Percentiles rank a stretch among this genome's conserved stretches.
Conservation (phyloP, 2,888 invertebrate genomes). For the Cosmia pyralina region DNA sequence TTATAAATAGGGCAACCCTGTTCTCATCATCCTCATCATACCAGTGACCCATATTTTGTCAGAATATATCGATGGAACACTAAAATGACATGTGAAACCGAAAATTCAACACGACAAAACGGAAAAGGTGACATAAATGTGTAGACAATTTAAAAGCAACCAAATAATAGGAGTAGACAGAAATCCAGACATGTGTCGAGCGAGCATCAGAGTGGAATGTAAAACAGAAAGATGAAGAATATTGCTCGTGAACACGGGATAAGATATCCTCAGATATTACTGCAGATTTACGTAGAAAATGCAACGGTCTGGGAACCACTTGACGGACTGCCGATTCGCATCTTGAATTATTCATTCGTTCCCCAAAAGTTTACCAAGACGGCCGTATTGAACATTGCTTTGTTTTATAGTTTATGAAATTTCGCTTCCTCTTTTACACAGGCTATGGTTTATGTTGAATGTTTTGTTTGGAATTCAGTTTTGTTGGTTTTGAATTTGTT, state of each 20-base stretch:
- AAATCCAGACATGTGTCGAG: constrained; percentile 65
- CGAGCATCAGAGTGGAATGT: constrained; percentile 71
- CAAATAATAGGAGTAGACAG: constrained; percentile 64
- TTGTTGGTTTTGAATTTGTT: constrained; percentile 33
- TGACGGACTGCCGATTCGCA: constrained; percentile 88
- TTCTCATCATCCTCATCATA: neutral
- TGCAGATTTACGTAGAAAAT: constrained; percentile 85
- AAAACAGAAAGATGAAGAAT: constrained; percentile 78
- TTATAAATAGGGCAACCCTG: neutral
- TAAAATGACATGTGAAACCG: constrained; percentile 11
- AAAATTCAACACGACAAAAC: constrained; percentile 28
- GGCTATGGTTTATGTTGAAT: constrained; percentile 66
- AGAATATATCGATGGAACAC: neutral
- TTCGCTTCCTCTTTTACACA: constrained; percentile 70
- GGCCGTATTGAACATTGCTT: constrained; percentile 82
- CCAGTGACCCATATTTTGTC: neutral
- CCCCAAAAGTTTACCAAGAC: constrained; percentile 81
- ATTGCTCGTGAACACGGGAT: constrained; percentile 79
- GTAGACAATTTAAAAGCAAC: constrained; percentile 47
- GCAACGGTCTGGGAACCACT: constrained; percentile 80
- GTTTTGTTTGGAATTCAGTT: constrained; percentile 31
- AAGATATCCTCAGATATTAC: constrained; percentile 82
- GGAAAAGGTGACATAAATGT: constrained; percentile 39
- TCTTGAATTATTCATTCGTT: constrained; percentile 87
- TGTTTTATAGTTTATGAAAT: constrained; percentile 86